Conservation (phyloP, 1,140 invertebrate species). For the Charaxes varanes region DNA sequence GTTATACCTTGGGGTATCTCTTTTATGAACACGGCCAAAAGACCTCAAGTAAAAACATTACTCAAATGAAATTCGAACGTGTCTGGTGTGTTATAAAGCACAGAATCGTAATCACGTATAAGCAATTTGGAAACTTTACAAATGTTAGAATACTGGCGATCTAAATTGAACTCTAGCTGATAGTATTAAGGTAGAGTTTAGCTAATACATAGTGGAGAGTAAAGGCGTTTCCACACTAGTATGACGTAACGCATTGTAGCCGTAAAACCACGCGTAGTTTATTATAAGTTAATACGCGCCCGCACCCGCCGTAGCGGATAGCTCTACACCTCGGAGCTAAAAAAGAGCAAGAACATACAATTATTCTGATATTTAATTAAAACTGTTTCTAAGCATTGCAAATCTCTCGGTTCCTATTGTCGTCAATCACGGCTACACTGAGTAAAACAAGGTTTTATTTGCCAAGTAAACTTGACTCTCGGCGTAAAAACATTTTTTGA, state of each 20-base stretch:
- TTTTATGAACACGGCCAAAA: slow-evolving; percentile 9
- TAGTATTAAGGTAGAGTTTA: slow-evolving; percentile 2
- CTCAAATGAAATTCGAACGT: slow-evolving; percentile 12
- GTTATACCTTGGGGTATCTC: slow-evolving; percentile 45
- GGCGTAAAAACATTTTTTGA: too few species aligned
- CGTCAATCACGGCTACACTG: too few species aligned
- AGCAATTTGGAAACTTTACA: too few species aligned
- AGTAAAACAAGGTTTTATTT: too few species aligned
- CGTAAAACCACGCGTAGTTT: slow-evolving; percentile 58
- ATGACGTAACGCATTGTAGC: slow-evolving; percentile 39
- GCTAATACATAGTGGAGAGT: slow-evolving; percentile 4
- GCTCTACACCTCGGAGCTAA: slow-evolving; percentile 22
- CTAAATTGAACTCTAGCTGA: slow-evolving; percentile 18
- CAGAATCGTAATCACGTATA: not conserved
- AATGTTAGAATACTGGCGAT: too few species aligned
- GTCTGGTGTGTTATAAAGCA: not conserved
- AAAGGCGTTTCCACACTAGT: slow-evolving; percentile 19
- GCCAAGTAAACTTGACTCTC: too few species aligned
- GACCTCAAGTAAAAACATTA: slow-evolving; percentile 3
- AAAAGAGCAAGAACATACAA: too few species aligned
- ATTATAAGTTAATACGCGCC: slow-evolving; percentile 67
- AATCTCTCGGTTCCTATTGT: too few species aligned
- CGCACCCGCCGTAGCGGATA: slow-evolving; percentile 39
- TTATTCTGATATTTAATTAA: too few species aligned
- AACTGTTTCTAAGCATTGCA: too few species aligned